Evolutionary conservation across 64 coral and sea anemone genomes (phyloP).

Genomic region (Stylophora pistillata): DNA sequence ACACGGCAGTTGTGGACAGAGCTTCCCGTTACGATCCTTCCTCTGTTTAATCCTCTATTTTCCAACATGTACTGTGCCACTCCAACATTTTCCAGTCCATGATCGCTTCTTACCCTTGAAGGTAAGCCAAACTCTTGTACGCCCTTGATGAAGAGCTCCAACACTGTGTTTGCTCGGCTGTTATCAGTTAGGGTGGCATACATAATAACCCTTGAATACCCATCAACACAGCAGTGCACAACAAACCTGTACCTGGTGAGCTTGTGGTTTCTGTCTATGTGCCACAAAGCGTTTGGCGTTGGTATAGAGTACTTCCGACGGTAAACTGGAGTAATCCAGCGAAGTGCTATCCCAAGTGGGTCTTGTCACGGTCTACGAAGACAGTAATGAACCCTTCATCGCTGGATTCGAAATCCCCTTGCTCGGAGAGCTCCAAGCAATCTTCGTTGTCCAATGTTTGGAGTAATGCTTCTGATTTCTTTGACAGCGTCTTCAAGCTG

Average conservation of each 20-base stretch:
- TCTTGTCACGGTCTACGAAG: slow-evolving; percentile 53
- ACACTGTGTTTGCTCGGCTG: no score
- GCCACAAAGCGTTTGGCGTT: slow-evolving; percentile 73
- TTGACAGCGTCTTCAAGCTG: slow-evolving; percentile 6
- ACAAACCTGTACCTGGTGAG: slow-evolving; percentile 58
- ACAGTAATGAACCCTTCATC: slow-evolving; percentile 64
- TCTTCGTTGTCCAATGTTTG: slow-evolving; percentile 72
- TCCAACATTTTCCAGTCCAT: no score
- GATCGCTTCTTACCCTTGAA: no score
- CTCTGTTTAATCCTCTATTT: no score
- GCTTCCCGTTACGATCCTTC: no score
- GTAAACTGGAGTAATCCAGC: slow-evolving; percentile 67
- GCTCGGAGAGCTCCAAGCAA: slow-evolving; percentile 68
- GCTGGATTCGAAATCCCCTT: slow-evolving; percentile 59
- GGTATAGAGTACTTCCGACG: slow-evolving; percentile 80
- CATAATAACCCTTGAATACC: slow-evolving; percentile 56
- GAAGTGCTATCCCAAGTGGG: slow-evolving; percentile 71
- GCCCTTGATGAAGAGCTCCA: no score
- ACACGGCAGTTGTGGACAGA: no score
- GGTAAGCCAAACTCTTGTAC: no score
- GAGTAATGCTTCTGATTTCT: slow-evolving; percentile 51
- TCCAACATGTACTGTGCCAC: no score
- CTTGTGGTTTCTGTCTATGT: slow-evolving; percentile 63
- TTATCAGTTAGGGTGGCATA: slow-evolving; percentile 55
- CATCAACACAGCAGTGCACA: slow-evolving; percentile 52